These are phyloP conservation scores for Motacilla tschutschensis DNA, from an alignment of 2,113 vertebrate species.

Conservation along the genomic window DNA sequence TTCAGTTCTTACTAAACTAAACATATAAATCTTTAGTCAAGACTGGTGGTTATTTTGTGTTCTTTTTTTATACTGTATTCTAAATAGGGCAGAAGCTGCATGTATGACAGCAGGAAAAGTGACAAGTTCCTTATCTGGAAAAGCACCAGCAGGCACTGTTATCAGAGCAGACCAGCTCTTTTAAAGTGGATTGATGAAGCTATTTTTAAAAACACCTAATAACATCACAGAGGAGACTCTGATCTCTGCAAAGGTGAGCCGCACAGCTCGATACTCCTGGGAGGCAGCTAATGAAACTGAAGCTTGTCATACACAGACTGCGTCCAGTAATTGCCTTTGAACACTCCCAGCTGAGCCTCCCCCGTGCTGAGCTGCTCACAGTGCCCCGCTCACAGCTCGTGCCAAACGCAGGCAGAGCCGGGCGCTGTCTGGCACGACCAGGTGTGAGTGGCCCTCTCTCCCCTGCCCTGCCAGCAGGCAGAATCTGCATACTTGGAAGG, in stretches of 20 bases:
- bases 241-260: conserved; percentile 31
- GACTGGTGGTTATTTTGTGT: background rate
- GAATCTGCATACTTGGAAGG: background rate
- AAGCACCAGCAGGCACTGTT: conserved; percentile 22
- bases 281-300: conserved; percentile 36
- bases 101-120: conserved; percentile 10
- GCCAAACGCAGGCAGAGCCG: fast-evolving
- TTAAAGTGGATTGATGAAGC: conserved; percentile 18
- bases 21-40: background rate
- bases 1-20: background rate
- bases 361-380: background rate
- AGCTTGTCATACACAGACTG: conserved; percentile 11
- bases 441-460: fast-evolving
- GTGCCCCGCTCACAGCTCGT: background rate
- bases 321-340: background rate
- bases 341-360: background rate
- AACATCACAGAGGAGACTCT: conserved; percentile 26
- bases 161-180: conserved; percentile 31
- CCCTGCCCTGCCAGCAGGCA: background rate
- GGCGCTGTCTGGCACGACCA: background rate
- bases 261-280: background rate
- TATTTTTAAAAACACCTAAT: conserved; percentile 47
- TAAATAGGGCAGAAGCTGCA: conserved; percentile 23
- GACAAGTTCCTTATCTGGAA: conserved; percentile 33
- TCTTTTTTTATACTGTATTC: conserved; percentile 1